phyloP scores from a whole-genome alignment of 2,113 vertebrate genomes.

The Ceuthmochares aereus region DNA sequence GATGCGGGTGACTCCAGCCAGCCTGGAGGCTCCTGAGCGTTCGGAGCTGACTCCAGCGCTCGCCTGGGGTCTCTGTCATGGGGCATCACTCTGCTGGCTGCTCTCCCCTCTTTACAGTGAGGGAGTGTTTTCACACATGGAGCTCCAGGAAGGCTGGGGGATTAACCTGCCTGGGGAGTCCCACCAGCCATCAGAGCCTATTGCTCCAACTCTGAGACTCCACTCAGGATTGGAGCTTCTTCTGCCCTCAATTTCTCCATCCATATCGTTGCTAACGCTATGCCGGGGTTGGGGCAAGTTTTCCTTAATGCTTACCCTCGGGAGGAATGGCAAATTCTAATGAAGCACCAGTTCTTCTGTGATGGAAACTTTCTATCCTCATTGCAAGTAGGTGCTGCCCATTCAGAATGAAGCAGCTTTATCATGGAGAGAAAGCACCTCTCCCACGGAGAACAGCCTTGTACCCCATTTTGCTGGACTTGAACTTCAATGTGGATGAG shows the following conservation, averaged over 20 bases:
- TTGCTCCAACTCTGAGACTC: background rate
- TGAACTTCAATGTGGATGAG: background rate
- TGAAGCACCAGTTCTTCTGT: background rate
- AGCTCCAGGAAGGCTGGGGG: background rate
- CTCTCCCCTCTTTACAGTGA: background rate
- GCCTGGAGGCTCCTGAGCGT: background rate
- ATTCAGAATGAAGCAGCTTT: background rate
- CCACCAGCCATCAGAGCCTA: background rate
- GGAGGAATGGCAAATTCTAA: background rate
- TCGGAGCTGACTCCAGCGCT: background rate
- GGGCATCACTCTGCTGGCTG: background rate
- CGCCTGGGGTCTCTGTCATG: background rate
- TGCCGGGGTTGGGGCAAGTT: accelerated
- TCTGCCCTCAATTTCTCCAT: background rate
- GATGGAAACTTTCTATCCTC: background rate
- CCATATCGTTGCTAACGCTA: background rate
- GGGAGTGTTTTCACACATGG: background rate
- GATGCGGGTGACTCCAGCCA: background rate
- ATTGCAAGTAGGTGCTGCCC: background rate
- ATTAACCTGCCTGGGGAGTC: background rate
- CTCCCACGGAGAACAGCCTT: accelerated
- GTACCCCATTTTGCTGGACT: background rate
- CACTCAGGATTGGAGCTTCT: background rate
- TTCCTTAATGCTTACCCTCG: background rate
- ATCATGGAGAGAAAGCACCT: background rate